Evolutionary conservation across 35 echinoderm and acorn worm species (phyloP).

Genomic region (Apostichopus parvimensis): DNA sequence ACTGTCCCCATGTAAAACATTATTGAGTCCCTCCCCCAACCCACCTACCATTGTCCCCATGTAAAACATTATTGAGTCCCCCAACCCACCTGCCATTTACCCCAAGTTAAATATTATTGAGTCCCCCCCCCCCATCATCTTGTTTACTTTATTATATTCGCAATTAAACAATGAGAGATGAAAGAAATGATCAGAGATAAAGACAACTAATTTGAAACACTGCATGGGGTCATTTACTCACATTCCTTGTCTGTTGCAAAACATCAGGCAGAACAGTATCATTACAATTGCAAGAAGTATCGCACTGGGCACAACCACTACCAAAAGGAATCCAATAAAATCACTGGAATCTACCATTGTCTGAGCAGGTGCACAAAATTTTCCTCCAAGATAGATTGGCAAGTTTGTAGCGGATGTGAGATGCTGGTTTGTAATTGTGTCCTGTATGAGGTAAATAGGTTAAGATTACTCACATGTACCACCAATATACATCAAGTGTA

Average conservation of each 20-base stretch:
- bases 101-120: no score
- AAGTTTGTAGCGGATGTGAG: neutral
- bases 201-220: neutral
- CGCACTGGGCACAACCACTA: constrained; percentile 21
- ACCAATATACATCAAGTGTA: no score
- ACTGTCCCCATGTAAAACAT: no score
- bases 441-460: neutral
- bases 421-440: neutral
- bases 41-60: no score
- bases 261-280: constrained; percentile 33
- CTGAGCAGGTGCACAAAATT: constrained; percentile 1
- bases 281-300: constrained; percentile 6
- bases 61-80: no score
- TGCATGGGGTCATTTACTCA: constrained; percentile 17
- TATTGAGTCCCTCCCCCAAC: no score
- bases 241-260: constrained; percentile 51
- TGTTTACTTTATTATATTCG: no score
- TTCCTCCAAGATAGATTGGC: constrained; percentile 30
- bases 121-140: no score
- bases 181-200: no score
- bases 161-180: no score
- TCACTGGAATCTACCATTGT: constrained; percentile 43
- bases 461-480: no score
- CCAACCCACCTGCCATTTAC: no score
- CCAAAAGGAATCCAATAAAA: constrained; percentile 32